These are phyloP conservation scores for Ypsolopha scabrella DNA, from an alignment of 2,888 invertebrate species.

Conservation along the genomic window DNA sequence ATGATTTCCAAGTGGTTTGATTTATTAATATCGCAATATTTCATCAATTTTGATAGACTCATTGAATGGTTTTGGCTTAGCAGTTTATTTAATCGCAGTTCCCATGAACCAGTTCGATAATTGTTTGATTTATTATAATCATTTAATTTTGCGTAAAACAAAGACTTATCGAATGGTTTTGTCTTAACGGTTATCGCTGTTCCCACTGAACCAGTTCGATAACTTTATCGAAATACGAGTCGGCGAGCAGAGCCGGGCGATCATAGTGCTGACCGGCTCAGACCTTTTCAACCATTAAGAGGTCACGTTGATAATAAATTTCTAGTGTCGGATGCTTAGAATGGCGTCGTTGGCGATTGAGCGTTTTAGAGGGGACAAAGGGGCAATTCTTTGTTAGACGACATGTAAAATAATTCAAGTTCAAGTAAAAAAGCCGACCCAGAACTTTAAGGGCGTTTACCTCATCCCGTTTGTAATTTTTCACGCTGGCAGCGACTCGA, in stretches of 20 bases:
- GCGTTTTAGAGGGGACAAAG: slow-evolving; percentile 2
- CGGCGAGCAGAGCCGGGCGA: neutral
- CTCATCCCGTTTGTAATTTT: slow-evolving; percentile 12
- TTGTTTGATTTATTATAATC: no score
- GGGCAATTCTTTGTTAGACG: slow-evolving; percentile 15
- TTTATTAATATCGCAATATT: no score
- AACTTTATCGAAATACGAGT: neutral
- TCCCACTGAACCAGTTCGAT: neutral
- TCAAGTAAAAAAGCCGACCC: slow-evolving; percentile 14
- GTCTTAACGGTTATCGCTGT: neutral
- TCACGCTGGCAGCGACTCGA: neutral
- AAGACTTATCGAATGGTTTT: no score
- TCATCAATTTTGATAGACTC: no score
- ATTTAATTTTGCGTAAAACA: no score
- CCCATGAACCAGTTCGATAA: no score
- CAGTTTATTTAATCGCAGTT: no score
- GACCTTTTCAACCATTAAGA: slow-evolving; percentile 4
- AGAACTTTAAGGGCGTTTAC: slow-evolving; percentile 28
- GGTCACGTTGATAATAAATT: slow-evolving; percentile 7
- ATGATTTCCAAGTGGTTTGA: no score
- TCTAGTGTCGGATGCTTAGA: slow-evolving; percentile 3
- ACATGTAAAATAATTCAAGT: slow-evolving; percentile 37
- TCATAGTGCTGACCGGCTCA: neutral
- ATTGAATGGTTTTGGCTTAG: no score
- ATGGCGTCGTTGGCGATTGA: slow-evolving; percentile 5